Evolutionary conservation across 2,797 vertebrate genomes (phyloP), one percentile per base, ranked within the genome.

Genomic region (Aldrovandia affinis): DNA sequence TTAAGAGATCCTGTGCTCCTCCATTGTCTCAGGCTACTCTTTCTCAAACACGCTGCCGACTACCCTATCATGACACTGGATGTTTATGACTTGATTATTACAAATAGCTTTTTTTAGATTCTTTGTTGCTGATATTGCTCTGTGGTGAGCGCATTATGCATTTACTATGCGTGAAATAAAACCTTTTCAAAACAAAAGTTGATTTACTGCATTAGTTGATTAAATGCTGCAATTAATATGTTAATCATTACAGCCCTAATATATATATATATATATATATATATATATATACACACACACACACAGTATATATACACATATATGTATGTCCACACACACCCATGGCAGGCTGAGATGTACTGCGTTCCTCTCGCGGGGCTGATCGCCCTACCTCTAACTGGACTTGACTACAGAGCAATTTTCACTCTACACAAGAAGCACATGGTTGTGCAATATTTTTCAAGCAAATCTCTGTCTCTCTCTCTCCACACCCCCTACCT

Each of bases 381-480:
- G 57, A 59, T n/a, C n/a, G 57, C 7, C 57, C 7, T 59, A 25
- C 57, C 22, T 25, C 57, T 59, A n/a, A n/a, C 57, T 20, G 61
- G 28, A 65, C 61, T 65, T 65, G n/a, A 30, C 61, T 30, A 10
- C 9, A 12, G 61, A 65, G 61, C 1, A 30, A 28, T 65, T 65
- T 65, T 65, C 61, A 65, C 61, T 30, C 12, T 65, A 65, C 61
- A 33, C n/a, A 30, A 22, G 10, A 30, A 65, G 61, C 61, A 65
- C 61, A 65, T 65, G 61, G 61, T 65, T 65, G 61, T 65, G 61
- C 61, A 28, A 28, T 65, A 65, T 65, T 65, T 65, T 61, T 28
- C 28, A 65, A 65, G 61, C 12, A 10, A 33, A 65, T 28, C 10
- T 70, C 33, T 70, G 55, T 57, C 2, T 15, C 55, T 57, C 18